Evolutionary conservation across 1,140 invertebrate species (phyloP).

Genomic region (Globodera rostochiensis): DNA sequence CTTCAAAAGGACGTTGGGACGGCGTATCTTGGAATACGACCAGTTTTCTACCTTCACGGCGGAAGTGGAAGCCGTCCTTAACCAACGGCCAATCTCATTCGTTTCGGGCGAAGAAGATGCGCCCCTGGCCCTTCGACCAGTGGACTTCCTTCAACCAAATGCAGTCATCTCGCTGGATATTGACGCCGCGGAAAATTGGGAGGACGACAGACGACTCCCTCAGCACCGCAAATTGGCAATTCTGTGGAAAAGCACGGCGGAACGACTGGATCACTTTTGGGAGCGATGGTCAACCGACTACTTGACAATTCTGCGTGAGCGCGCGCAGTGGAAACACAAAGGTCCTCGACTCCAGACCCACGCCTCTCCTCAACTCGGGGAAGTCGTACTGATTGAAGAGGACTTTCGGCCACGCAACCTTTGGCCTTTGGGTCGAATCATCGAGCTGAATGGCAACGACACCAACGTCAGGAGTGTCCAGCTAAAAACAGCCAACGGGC

Average conservation of each 20-base stretch:
- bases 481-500: conserved; percentile 21
- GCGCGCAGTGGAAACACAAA: neutral
- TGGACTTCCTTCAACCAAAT: neutral
- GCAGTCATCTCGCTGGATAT: neutral
- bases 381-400: neutral
- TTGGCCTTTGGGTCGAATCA: neutral
- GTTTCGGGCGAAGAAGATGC: neutral
- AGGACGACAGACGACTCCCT: neutral
- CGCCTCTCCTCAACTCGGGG: neutral
- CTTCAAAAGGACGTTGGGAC: conserved; percentile 56
- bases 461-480: neutral
- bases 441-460: neutral
- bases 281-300: neutral
- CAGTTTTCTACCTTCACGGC: conserved; percentile 52
- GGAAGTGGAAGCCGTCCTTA: conserved; percentile 52
- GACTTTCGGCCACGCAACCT: neutral
- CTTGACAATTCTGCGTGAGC: neutral
- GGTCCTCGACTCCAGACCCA: neutral
- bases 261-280: conserved; percentile 13
- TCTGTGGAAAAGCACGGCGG: neutral
- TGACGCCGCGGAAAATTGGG: neutral
- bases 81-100: conserved; percentile 41
- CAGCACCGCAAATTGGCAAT: neutral
- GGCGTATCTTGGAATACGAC: conserved; percentile 26
- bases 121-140: neutral